Evolutionary conservation across 2,113 vertebrate genomes (phyloP).

Genomic region (Mormyrus iriodes): DNA sequence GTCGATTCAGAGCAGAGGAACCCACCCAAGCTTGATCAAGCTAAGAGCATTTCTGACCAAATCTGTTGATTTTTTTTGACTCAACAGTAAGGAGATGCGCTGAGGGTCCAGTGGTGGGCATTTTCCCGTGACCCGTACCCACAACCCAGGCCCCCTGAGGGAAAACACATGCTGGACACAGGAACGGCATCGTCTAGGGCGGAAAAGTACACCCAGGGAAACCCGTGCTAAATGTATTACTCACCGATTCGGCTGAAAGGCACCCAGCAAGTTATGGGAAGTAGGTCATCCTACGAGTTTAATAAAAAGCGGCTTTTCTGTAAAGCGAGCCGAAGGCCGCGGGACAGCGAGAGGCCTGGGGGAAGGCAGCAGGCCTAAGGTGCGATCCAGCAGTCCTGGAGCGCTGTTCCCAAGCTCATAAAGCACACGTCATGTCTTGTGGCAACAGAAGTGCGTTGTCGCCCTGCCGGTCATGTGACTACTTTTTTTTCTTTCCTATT

Average conservation of each 20-base stretch:
- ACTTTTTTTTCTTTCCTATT: neutral
- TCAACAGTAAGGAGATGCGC: neutral
- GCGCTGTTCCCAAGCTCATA: too few species aligned
- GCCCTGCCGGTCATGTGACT: too few species aligned
- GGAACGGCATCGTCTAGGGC: neutral
- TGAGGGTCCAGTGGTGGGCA: neutral
- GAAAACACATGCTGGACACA: neutral
- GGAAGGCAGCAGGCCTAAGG: neutral
- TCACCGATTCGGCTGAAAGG: neutral
- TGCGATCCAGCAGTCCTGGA: neutral
- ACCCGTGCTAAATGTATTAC: neutral
- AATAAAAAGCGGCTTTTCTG: neutral
- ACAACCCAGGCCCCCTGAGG: neutral
- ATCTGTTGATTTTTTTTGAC: neutral
- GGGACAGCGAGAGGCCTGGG: neutral
- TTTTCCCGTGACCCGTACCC: neutral
- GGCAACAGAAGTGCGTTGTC: too few species aligned
- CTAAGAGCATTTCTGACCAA: neutral
- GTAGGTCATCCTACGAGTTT: neutral
- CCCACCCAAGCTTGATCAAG: neutral
- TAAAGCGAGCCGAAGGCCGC: neutral
- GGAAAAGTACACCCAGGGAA: neutral
- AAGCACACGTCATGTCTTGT: too few species aligned
- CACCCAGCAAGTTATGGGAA: neutral
- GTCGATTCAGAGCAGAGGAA: neutral